Evolutionary conservation across 2,888 invertebrate species (phyloP).

Genomic region (Philaethria dido): DNA sequence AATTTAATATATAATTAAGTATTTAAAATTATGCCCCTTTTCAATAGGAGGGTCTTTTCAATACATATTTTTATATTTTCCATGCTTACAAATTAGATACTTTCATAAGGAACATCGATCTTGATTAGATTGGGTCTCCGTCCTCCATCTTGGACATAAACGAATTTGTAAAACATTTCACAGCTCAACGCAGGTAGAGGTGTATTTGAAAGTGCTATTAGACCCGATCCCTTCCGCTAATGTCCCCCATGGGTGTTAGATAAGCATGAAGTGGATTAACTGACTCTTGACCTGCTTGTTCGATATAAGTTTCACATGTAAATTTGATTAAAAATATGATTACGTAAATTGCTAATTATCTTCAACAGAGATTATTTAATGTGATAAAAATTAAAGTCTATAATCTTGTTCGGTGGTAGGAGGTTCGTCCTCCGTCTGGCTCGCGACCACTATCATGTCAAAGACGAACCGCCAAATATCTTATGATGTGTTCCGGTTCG

Average conservation of each 20-base stretch:
- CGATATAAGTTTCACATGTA: background rate
- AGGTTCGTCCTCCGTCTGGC: no score
- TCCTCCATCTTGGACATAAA: conserved; percentile 27
- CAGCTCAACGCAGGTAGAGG: conserved; percentile 33
- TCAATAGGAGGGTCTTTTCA: no score
- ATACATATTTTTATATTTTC: no score
- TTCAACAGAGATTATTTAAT: background rate
- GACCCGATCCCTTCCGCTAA: conserved; percentile 39
- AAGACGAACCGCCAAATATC: no score
- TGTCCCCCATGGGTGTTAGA: conserved; percentile 39
- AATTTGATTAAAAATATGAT: conserved; percentile 2
- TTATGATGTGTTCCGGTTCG: no score
- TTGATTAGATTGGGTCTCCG: conserved; percentile 20
- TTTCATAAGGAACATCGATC: background rate
- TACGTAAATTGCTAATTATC: background rate
- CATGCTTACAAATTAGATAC: background rate
- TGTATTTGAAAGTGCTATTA: conserved; percentile 39
- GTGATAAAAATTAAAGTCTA: background rate
- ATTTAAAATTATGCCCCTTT: background rate
- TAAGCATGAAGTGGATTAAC: conserved; percentile 40
- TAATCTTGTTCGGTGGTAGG: no score
- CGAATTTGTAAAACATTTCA: conserved; percentile 41
- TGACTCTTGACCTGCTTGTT: conserved; percentile 33
- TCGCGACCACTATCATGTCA: no score
- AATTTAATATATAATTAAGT: background rate